Evolutionary conservation across 2,888 invertebrate species (phyloP).

Genomic region (Alsophila aescularia): DNA sequence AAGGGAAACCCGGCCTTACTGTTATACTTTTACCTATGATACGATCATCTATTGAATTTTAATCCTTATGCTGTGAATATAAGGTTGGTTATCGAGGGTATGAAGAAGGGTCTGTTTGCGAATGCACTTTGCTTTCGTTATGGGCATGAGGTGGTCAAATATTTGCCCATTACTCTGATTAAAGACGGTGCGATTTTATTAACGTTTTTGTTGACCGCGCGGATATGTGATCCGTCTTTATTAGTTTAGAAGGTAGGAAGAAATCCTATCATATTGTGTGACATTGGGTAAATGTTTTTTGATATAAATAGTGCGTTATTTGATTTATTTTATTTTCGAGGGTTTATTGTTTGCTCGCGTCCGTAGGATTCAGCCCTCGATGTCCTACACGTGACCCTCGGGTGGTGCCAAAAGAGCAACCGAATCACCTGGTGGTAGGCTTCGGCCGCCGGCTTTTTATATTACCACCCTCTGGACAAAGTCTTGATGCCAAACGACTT

Average conservation of each 20-base stretch:
- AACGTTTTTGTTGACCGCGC: constrained; percentile 19
- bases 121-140: constrained; percentile 50
- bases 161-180: constrained; percentile 70
- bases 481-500: too few relatives aligned
- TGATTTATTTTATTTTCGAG: too few relatives aligned
- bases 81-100: constrained; percentile 13
- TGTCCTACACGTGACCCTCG: too few relatives aligned
- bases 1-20: constrained; percentile 31
- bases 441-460: too few relatives aligned
- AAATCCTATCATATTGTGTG: neutral
- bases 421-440: too few relatives aligned
- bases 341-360: too few relatives aligned
- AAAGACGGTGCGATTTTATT: constrained; percentile 48
- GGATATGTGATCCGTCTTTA: constrained; percentile 1
- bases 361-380: too few relatives aligned
- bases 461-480: too few relatives aligned
- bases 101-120: constrained; percentile 28
- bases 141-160: constrained; percentile 55
- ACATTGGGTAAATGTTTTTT: neutral
- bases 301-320: too few relatives aligned
- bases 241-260: neutral
- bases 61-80: constrained; percentile 33
- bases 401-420: too few relatives aligned
- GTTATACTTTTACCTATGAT: constrained; percentile 9
- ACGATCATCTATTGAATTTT: constrained; percentile 30